Conservation (phyloP, 2,888 invertebrate species). For the Chrysodeixis includens region DNA sequence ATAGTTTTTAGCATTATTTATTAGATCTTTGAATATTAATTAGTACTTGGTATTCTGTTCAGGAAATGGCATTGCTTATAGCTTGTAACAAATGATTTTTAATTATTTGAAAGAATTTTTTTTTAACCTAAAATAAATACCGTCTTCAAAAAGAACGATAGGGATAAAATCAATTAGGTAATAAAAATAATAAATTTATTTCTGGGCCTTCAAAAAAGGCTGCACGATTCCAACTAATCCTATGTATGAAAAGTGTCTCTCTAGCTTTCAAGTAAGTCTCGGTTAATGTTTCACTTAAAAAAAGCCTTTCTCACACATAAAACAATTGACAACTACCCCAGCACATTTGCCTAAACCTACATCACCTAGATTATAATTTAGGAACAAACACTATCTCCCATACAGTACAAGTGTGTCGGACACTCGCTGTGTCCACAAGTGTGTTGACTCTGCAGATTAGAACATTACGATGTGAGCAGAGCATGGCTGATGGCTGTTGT, state of each 20-base stretch:
- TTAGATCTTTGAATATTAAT: neutral
- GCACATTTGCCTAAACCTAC: neutral
- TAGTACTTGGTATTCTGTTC: neutral
- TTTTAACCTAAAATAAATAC: too few species aligned
- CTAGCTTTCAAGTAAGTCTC: too few species aligned
- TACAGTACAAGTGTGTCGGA: neutral
- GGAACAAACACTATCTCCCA: neutral
- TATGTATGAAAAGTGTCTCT: too few species aligned
- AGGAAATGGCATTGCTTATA: neutral
- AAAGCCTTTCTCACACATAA: too few species aligned
- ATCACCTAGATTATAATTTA: neutral
- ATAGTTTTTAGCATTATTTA: neutral
- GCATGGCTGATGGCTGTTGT: neutral
- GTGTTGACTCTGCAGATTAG: constrained; percentile 40
- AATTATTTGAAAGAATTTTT: neutral
- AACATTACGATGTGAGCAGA: neutral
- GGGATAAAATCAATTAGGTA: too few species aligned
- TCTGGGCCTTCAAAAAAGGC: too few species aligned
- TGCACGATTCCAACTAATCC: too few species aligned
- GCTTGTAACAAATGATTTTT: neutral
- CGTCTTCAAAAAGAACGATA: too few species aligned
- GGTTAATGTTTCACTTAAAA: too few species aligned
- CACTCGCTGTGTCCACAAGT: neutral
- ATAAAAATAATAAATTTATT: too few species aligned
- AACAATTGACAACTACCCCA: neutral